phyloP scores from a whole-genome alignment of 2,888 invertebrate genomes.

The Synergus umbraculus region DNA sequence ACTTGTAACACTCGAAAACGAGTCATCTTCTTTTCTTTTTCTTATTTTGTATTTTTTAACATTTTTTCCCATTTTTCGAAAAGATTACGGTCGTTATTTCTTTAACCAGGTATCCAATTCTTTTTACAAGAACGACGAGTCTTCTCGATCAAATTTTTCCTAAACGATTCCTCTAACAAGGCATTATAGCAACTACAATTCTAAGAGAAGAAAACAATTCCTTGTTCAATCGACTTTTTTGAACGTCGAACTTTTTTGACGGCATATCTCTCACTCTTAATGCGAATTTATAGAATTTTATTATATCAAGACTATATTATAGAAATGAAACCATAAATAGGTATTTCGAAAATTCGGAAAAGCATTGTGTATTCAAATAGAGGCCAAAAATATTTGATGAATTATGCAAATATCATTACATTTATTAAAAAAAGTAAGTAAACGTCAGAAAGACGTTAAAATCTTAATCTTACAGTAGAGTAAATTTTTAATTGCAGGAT shows the following conservation, averaged over 20 bases:
- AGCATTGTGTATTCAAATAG: neutral
- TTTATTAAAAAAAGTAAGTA: neutral
- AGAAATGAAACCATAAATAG: neutral
- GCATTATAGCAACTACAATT: constrained; percentile 39
- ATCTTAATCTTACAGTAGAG: too few relatives aligned
- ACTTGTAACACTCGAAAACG: constrained; percentile 8
- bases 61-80: constrained; percentile 3
- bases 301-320: neutral
- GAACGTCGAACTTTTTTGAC: constrained; percentile 4
- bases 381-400: neutral
- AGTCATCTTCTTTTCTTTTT: neutral
- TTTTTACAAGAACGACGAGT: constrained; percentile 23
- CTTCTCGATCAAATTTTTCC: constrained; percentile 20
- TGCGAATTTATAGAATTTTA: neutral
- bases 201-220: constrained; percentile 38
- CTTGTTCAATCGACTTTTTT: constrained; percentile 31
- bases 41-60: neutral
- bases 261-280: neutral
- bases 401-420: neutral
- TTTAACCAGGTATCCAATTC: constrained; percentile 1
- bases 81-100: neutral
- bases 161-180: constrained; percentile 37
- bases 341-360: neutral
- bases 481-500: too few relatives aligned
- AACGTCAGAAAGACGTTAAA: too few relatives aligned